Evolutionary conservation across 1,140 invertebrate species (phyloP).

Genomic region (Nasonia giraulti): DNA sequence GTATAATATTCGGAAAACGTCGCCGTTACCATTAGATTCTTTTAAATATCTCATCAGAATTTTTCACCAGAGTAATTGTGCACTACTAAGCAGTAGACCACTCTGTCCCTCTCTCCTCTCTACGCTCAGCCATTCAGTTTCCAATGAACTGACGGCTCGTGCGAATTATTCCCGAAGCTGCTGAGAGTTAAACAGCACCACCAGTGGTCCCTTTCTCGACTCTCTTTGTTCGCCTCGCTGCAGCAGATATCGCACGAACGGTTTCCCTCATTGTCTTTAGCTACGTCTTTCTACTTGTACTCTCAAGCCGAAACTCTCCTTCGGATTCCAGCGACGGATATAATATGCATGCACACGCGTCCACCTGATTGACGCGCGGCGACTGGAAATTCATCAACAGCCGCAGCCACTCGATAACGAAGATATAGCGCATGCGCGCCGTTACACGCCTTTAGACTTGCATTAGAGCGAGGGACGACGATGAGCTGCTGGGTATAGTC

Average conservation of each 20-base stretch:
- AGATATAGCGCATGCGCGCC: background rate
- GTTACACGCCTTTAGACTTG: background rate
- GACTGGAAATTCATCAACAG: background rate
- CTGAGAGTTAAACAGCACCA: background rate
- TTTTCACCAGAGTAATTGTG: no score
- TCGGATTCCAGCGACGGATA: background rate
- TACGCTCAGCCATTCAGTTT: no score
- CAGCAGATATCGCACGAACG: background rate
- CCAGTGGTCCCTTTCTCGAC: background rate
- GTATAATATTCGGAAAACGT: no score
- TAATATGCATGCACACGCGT: background rate
- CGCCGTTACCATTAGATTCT: no score
- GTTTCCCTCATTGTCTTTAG: constrained; percentile 36
- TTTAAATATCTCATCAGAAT: no score
- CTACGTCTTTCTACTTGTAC: constrained; percentile 13
- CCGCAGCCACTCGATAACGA: background rate
- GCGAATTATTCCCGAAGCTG: background rate
- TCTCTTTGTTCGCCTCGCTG: background rate
- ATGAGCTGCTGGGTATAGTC: background rate
- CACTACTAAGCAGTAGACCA: no score
- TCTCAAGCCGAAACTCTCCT: constrained; percentile 1
- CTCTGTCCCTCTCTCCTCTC: no score
- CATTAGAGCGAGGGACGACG: background rate
- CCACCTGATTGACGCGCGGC: background rate
- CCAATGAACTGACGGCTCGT: background rate